phyloP scores from a whole-genome alignment of 30 jellyfish, hydroid and myxozoan species.

The Sanderia malayensis region DNA sequence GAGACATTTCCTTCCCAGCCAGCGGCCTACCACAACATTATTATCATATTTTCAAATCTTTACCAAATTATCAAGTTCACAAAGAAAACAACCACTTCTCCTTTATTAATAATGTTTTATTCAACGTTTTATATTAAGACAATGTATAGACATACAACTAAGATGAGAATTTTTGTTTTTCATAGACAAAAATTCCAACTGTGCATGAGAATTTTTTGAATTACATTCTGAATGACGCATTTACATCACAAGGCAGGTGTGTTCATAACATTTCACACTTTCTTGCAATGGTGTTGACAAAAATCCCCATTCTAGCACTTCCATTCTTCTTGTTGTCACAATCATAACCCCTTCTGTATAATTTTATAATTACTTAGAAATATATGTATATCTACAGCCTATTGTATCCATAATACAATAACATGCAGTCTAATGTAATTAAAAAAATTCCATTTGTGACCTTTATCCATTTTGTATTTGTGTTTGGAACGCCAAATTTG shows the following conservation, averaged over 20 bases:
- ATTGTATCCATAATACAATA: too few relatives aligned
- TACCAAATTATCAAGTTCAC: background rate
- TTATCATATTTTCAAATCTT: constrained; percentile 13
- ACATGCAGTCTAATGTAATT: too few relatives aligned
- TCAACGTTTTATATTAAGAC: too few relatives aligned
- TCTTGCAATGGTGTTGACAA: background rate
- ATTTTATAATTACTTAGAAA: too few relatives aligned
- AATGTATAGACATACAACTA: background rate
- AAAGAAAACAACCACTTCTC: constrained; percentile 35
- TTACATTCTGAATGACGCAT: background rate
- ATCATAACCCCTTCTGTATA: background rate
- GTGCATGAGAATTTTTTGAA: background rate
- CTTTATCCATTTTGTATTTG: too few relatives aligned
- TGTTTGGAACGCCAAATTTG: background rate
- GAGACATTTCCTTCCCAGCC: constrained; percentile 65
- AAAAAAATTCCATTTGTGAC: too few relatives aligned
- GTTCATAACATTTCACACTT: background rate
- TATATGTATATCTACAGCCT: too few relatives aligned
- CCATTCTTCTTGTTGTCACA: background rate
- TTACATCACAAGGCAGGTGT: too few relatives aligned
- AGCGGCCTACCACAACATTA: constrained; percentile 49
- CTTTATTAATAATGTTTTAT: background rate
- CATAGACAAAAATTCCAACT: background rate
- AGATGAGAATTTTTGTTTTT: background rate
- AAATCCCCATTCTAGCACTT: too few relatives aligned